Evolutionary conservation across 1,140 invertebrate species (phyloP).

Genomic region (Phymastichus coffea): DNA sequence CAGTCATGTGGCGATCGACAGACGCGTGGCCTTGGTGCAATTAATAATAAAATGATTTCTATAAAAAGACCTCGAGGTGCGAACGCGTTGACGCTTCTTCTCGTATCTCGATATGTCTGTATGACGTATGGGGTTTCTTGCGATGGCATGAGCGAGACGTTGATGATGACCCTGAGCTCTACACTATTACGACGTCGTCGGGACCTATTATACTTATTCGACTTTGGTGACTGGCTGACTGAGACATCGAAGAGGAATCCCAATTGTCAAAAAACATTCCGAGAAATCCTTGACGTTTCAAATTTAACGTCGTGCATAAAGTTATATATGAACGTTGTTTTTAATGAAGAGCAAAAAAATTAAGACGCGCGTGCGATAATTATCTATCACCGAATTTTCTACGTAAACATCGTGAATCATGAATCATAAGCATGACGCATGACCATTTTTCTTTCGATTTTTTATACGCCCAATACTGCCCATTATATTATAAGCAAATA

Average conservation of each 20-base stretch:
- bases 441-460: too few relatives aligned
- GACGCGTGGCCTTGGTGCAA: slow-evolving; percentile 47
- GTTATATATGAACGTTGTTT: too few relatives aligned
- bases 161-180: slow-evolving; percentile 26
- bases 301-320: too few relatives aligned
- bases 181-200: slow-evolving; percentile 11
- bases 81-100: slow-evolving; percentile 29
- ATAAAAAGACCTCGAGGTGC: slow-evolving; percentile 21
- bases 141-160: slow-evolving; percentile 22
- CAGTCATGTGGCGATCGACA: slow-evolving; percentile 45
- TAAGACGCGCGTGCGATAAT: background rate
- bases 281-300: background rate
- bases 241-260: background rate
- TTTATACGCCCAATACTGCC: too few relatives aligned
- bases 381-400: background rate
- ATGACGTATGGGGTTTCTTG: slow-evolving; percentile 8
- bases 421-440: slow-evolving; percentile 19
- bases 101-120: slow-evolving; percentile 26
- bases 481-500: slow-evolving; percentile 25
- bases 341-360: too few relatives aligned
- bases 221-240: background rate
- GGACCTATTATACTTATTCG: slow-evolving; percentile 1
- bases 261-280: slow-evolving; percentile 9
- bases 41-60: slow-evolving; percentile 35
- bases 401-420: background rate